Conservation (phyloP, 2,888 invertebrate species). For the Aleiodes alternator region DNA sequence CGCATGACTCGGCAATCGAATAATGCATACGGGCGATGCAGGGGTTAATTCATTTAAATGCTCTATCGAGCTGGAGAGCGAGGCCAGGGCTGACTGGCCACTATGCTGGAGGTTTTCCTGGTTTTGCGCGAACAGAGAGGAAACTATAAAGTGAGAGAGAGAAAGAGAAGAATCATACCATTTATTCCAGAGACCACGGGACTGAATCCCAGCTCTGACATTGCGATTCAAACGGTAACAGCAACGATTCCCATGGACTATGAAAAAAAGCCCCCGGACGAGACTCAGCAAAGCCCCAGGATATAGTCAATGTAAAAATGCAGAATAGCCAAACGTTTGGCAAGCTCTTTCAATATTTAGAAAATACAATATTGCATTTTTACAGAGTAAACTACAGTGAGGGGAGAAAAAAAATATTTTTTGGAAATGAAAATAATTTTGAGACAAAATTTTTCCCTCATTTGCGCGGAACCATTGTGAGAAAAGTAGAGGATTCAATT, state of each 20-base stretch:
- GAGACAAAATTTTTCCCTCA: too few species aligned
- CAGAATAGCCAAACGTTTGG: slow-evolving; percentile 5
- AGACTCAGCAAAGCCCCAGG: slow-evolving; percentile 17
- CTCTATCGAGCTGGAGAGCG: slow-evolving; percentile 66
- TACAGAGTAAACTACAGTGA: not conserved
- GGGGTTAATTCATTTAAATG: slow-evolving; percentile 70
- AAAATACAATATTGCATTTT: slow-evolving; percentile 30
- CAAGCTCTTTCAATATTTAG: slow-evolving; percentile 34
- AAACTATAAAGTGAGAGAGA: not conserved
- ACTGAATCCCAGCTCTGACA: slow-evolving; percentile 43
- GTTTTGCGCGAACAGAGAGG: not conserved
- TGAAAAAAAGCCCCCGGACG: not conserved
- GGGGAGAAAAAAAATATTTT: too few species aligned
- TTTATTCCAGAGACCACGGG: slow-evolving; percentile 63
- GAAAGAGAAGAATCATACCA: slow-evolving; percentile 58
- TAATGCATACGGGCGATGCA: slow-evolving; percentile 53
- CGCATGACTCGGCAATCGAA: slow-evolving; percentile 41
- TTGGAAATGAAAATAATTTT: too few species aligned
- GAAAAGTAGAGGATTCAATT: too few species aligned
- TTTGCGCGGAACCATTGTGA: too few species aligned
- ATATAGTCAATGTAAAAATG: slow-evolving; percentile 19
- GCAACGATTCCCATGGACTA: slow-evolving; percentile 9
- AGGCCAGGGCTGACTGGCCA: slow-evolving; percentile 60
- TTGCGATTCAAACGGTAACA: slow-evolving; percentile 42
- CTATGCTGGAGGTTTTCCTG: slow-evolving; percentile 30